A percentile compares a stretch with the other conserved stretches of the same genome.
Conservation (phyloP, 2,888 invertebrate genomes). For the Melanostoma scalare region DNA sequence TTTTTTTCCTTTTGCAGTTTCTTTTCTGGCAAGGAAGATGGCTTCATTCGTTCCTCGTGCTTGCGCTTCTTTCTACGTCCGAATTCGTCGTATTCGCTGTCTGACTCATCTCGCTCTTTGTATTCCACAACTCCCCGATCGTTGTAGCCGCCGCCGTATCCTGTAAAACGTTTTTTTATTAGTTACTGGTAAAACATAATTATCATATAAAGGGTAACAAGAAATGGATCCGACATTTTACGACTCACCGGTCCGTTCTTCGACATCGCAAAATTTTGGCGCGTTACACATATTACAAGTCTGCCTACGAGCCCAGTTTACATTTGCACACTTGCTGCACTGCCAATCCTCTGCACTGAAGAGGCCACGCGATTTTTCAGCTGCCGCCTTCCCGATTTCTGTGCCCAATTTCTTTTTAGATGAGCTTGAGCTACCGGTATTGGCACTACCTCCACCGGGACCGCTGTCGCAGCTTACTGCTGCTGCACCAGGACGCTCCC, state of each 20-base stretch:
- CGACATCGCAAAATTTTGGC: constrained; percentile 97
- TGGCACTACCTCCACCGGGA: constrained; percentile 74
- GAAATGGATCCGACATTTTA: constrained; percentile 74
- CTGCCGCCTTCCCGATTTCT: constrained; percentile 98
- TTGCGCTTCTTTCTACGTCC: constrained; percentile 85
- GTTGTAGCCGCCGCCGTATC: constrained; percentile 96
- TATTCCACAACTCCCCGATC: constrained; percentile 98
- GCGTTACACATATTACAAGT: constrained; percentile 99
- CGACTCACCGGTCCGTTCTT: constrained; percentile 86
- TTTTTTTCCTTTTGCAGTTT: constrained; percentile 76
- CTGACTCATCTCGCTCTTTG: constrained; percentile 92
- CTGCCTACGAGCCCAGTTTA: constrained; percentile 94
- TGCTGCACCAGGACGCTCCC: constrained; percentile 75
- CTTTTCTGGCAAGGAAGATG: constrained; percentile 80
- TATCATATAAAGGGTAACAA: constrained; percentile 5
- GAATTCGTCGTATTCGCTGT: constrained; percentile 98
- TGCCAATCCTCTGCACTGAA: constrained; percentile 99
- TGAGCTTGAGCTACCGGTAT: constrained; percentile 73
- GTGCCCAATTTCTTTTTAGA: constrained; percentile 91
- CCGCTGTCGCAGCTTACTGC: constrained; percentile 72
- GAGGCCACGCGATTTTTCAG: constrained; percentile 93
- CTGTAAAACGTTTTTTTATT: constrained; percentile 77
- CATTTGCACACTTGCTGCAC: constrained; percentile 99
- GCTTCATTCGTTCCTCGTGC: constrained; percentile 75
- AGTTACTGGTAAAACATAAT: constrained; percentile 18